Evolutionary conservation across 2,888 invertebrate species (phyloP).

Genomic region (Caenorhabditis imperialis): DNA sequence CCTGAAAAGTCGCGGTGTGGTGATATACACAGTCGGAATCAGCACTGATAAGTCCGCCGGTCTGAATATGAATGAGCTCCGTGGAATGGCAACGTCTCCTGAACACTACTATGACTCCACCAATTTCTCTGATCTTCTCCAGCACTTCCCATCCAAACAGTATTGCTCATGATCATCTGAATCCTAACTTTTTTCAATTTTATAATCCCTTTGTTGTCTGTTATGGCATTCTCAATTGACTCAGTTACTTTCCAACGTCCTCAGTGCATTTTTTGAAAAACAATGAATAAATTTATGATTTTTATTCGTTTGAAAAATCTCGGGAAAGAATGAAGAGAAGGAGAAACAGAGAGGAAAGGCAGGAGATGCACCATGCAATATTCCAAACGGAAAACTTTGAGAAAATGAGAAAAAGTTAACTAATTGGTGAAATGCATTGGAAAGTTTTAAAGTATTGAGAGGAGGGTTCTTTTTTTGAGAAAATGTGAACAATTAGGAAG

Average conservation of each 20-base stretch:
- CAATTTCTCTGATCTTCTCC: constrained; percentile 23
- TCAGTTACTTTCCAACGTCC: too few species aligned
- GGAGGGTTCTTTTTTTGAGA: not conserved
- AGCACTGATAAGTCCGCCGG: constrained; percentile 28
- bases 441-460: constrained; percentile 31
- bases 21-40: constrained; percentile 54
- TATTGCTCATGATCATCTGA: constrained; percentile 22
- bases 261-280: too few species aligned
- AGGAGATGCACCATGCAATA: constrained; percentile 49
- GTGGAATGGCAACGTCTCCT: constrained; percentile 45
- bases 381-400: constrained; percentile 17
- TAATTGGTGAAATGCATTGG: constrained; percentile 46
- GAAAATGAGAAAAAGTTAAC: constrained; percentile 14
- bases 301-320: constrained; percentile 27
- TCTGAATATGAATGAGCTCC: constrained; percentile 54
- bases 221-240: too few species aligned
- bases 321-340: not conserved
- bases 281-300: too few species aligned
- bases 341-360: constrained; percentile 28
- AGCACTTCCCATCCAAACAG: constrained; percentile 44
- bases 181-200: too few species aligned
- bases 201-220: too few species aligned
- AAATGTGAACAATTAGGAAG: constrained; percentile 17
- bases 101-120: constrained; percentile 35
- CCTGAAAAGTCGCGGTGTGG: constrained; percentile 46